Evolutionary conservation across 2,113 vertebrate species (phyloP).

Genomic region (Megalops atlanticus): DNA sequence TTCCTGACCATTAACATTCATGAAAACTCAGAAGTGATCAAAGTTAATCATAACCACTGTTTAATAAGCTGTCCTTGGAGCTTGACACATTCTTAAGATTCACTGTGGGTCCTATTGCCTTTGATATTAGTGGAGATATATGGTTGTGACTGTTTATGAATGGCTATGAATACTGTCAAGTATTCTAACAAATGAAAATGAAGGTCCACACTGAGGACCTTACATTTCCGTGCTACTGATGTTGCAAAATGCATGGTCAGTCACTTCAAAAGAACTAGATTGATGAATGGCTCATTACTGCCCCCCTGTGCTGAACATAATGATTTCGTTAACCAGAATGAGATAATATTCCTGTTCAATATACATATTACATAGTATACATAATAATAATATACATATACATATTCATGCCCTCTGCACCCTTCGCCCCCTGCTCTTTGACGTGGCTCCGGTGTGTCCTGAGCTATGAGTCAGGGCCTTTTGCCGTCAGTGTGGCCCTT

Average conservation of each 20-base stretch:
- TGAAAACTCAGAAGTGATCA: too few species aligned
- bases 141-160: too few species aligned
- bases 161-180: not conserved
- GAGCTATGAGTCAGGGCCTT: not conserved
- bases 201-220: too few species aligned
- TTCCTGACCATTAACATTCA: not conserved
- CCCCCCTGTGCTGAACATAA: not conserved
- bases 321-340: not conserved
- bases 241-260: too few species aligned
- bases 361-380: too few species aligned
- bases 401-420: too few species aligned
- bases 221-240: too few species aligned
- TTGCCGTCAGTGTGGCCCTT: not conserved
- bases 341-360: too few species aligned
- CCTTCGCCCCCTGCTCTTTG: not conserved
- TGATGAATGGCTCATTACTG: constrained; percentile 1
- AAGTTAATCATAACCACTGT: not conserved
- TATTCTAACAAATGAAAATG: not conserved
- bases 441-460: not conserved
- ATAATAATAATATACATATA: too few species aligned
- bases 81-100: too few species aligned
- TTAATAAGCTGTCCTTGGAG: too few species aligned
- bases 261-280: not conserved
- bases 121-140: not conserved
- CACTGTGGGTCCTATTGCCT: not conserved